phyloP scores from a whole-genome alignment of 1,140 invertebrate genomes.

The Fopius arisanus region DNA sequence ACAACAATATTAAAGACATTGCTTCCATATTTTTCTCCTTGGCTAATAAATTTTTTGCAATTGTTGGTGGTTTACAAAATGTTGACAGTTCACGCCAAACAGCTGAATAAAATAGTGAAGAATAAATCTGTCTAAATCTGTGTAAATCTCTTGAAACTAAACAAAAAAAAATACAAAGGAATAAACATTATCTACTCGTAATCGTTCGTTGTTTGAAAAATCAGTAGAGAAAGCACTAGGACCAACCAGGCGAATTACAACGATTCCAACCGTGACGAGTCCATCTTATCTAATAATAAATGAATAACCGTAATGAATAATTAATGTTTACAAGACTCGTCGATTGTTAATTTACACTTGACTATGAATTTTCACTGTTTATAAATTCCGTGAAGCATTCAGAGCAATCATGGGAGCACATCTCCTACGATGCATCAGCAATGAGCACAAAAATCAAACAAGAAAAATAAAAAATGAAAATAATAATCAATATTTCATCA shows the following conservation, averaged over 20 bases:
- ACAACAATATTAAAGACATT: neutral
- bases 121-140: neutral
- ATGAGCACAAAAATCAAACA: constrained; percentile 39
- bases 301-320: constrained; percentile 1
- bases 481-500: constrained; percentile 22
- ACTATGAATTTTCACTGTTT: constrained; percentile 16
- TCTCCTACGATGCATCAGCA: constrained; percentile 32
- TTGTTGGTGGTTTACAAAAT: neutral
- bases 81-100: neutral
- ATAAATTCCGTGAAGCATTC: constrained; percentile 7
- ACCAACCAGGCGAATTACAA: constrained; percentile 5
- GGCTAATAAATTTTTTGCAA: neutral
- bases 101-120: neutral
- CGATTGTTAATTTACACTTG: neutral
- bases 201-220: constrained; percentile 16
- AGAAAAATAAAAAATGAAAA: constrained; percentile 14
- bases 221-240: neutral
- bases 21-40: constrained; percentile 3
- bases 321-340: neutral
- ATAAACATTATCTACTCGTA: neutral
- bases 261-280: neutral
- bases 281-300: constrained; percentile 1
- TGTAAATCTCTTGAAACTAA: constrained; percentile 9
- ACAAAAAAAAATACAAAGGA: neutral
- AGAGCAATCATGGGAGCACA: constrained; percentile 2